phyloP scores from a whole-genome alignment of 2,888 invertebrate species.

The Emesis furor region DNA sequence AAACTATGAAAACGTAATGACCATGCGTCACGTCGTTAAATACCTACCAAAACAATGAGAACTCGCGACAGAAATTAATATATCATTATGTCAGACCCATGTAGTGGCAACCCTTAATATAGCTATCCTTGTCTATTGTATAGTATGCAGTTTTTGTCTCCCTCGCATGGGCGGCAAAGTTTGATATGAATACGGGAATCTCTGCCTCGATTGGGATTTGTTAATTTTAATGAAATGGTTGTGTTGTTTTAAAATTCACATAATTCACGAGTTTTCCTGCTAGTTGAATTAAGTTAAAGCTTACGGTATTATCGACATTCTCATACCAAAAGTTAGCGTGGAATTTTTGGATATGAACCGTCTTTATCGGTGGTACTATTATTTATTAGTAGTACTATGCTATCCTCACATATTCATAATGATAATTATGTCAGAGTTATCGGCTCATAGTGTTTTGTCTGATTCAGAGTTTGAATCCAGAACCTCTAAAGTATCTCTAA shows the following conservation, averaged over 20 bases:
- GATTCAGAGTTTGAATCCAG: no score
- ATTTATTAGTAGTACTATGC: no score
- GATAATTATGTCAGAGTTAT: no score
- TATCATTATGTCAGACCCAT: conserved; percentile 92
- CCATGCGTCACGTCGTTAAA: conserved; percentile 90
- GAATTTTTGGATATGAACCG: no score
- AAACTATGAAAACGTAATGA: conserved; percentile 92
- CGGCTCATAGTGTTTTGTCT: no score
- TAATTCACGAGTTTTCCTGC: not conserved
- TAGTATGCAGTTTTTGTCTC: conserved; percentile 41
- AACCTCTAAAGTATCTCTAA: no score
- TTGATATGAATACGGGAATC: conserved; percentile 86
- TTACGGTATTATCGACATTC: no score
- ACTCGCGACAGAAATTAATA: conserved; percentile 91
- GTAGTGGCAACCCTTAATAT: conserved; percentile 78
- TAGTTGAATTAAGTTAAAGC: not conserved
- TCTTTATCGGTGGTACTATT: no score
- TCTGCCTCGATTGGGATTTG: conserved; percentile 89
- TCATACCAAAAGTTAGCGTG: no score
- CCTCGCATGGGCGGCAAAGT: conserved; percentile 85
- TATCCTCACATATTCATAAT: no score
- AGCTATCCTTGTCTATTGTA: conserved; percentile 59
- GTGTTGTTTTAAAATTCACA: conserved; percentile 11
- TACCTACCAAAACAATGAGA: conserved; percentile 91
- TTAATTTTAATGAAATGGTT: conserved; percentile 82